Conservation (phyloP, 2,888 invertebrate genomes). For the Rhogogaster chlorosoma region DNA sequence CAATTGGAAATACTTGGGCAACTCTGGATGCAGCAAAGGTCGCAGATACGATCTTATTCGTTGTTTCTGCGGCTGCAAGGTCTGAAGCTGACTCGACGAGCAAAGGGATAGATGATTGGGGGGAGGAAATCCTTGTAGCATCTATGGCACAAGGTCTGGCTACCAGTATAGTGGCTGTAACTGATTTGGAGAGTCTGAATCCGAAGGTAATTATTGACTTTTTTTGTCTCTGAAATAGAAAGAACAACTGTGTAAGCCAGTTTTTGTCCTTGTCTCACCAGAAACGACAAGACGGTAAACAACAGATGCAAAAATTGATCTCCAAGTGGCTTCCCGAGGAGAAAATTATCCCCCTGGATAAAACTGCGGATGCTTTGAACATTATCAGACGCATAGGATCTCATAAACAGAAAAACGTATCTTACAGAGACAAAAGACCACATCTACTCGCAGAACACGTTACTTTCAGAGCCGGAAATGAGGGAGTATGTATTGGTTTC, state of each 20-base stretch:
- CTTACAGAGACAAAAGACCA: conserved; percentile 89
- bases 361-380: conserved; percentile 87
- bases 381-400: conserved; percentile 88
- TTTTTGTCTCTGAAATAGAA: neutral
- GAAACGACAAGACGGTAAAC: conserved; percentile 85
- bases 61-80: conserved; percentile 83
- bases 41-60: conserved; percentile 90
- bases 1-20: conserved; percentile 86
- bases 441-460: conserved; percentile 91
- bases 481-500: conserved; percentile 66
- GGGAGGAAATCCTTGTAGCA: conserved; percentile 87
- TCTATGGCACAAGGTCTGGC: conserved; percentile 92
- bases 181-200: conserved; percentile 87
- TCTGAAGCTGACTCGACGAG: conserved; percentile 79
- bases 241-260: neutral
- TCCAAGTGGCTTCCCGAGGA: conserved; percentile 90
- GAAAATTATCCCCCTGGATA: conserved; percentile 89
- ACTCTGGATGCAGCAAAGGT: conserved; percentile 92
- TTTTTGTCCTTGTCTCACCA: conserved; percentile 58
- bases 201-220: conserved; percentile 79
- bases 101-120: conserved; percentile 89
- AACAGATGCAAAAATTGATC: conserved; percentile 83
- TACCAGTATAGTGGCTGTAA: conserved; percentile 87
- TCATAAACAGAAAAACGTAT: conserved; percentile 88
- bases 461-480: conserved; percentile 81